Percentiles rank a stretch among this genome's conserved stretches.
Conservation (phyloP, 2,888 invertebrate genomes). For the Drosophila mayaguana region DNA sequence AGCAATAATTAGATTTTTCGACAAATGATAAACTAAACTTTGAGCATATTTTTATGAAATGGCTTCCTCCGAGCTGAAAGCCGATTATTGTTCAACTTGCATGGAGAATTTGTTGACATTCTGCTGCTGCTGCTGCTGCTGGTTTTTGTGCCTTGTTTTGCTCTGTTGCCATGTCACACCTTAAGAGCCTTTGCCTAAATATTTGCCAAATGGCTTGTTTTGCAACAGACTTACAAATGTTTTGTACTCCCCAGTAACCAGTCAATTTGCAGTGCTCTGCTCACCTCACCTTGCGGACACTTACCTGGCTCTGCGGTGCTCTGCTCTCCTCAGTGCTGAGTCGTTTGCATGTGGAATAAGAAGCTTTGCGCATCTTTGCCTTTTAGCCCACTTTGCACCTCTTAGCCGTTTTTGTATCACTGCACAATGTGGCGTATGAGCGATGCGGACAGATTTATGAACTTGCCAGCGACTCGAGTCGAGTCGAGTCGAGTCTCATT, state of each 20-base stretch:
- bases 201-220: conserved; percentile 74
- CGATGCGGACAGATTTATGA: conserved; percentile 66
- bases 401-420: not conserved
- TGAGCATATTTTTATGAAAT: not conserved
- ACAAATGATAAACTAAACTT: not conserved
- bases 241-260: not conserved
- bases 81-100: conserved; percentile 26
- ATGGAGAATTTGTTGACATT: not conserved
- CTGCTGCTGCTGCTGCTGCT: not conserved
- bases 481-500: conserved; percentile 33
- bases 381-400: conserved; percentile 5
- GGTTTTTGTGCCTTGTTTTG: not conserved
- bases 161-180: conserved; percentile 4
- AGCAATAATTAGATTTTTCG: too few species aligned
- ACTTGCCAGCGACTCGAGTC: conserved; percentile 40
- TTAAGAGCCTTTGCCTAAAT: conserved; percentile 39
- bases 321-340: not conserved
- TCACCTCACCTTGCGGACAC: not conserved
- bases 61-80: conserved; percentile 15
- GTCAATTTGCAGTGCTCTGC: conserved; percentile 1
- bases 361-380: conserved; percentile 38
- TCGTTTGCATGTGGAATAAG: conserved; percentile 38
- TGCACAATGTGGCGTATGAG: conserved; percentile 47
- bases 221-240: conserved; percentile 34
- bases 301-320: not conserved